Conservation (phyloP, 2,797 vertebrate species). For the Serranus cabrilla region DNA sequence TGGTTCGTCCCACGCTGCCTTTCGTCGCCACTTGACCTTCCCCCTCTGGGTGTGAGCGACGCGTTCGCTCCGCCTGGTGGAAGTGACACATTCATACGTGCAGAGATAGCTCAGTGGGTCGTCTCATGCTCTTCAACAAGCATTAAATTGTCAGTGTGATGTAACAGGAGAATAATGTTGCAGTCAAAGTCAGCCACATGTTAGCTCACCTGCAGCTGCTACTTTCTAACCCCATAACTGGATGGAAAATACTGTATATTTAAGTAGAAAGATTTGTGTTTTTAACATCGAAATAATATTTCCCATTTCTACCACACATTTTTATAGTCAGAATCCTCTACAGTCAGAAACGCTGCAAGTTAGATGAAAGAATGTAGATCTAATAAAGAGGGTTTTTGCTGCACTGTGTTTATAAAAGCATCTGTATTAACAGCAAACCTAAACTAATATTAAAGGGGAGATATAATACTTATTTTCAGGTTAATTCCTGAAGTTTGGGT, state of each 20-base stretch:
- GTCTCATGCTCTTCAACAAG: not conserved
- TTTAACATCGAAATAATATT: not conserved
- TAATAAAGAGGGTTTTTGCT: not conserved
- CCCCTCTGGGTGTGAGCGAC: conserved; percentile 82
- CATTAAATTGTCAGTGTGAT: not conserved
- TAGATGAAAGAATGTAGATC: not conserved
- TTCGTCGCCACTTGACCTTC: conserved; percentile 68
- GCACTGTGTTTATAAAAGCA: not conserved
- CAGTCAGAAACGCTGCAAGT: not conserved
- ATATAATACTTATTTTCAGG: too few species aligned
- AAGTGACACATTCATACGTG: not conserved
- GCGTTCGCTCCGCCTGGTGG: conserved; percentile 70
- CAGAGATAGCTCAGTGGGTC: not conserved
- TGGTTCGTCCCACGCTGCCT: conserved; percentile 64
- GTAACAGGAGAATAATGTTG: not conserved
- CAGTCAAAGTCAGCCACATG: not conserved
- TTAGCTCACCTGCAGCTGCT: not conserved
- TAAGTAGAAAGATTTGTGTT: not conserved
- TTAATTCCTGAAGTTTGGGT: not conserved
- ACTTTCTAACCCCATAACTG: not conserved
- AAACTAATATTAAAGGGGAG: not conserved
- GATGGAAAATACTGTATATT: not conserved
- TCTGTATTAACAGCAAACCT: not conserved
- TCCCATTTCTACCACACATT: not conserved
- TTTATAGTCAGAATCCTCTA: not conserved